Evolutionary conservation across 2,113 vertebrate genomes (phyloP).

Genomic region (Podarcis muralis): DNA sequence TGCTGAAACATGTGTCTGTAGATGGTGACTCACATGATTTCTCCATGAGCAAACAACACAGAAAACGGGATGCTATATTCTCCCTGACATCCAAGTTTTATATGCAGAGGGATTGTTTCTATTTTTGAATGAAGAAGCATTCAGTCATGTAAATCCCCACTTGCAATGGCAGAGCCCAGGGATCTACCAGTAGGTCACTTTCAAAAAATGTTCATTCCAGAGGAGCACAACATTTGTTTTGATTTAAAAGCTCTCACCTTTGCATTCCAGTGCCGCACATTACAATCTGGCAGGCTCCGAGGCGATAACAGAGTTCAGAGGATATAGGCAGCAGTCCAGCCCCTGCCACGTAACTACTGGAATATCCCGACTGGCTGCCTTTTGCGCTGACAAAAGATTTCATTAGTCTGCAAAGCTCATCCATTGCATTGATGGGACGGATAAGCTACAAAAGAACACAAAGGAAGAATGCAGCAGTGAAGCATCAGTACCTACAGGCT

Average conservation of each 20-base stretch:
- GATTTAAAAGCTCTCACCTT: conserved; percentile 76
- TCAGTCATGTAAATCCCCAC: too few relatives aligned
- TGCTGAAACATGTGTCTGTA: neutral
- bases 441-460: conserved; percentile 81
- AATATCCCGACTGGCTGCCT: conserved; percentile 61
- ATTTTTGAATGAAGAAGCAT: neutral
- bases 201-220: too few relatives aligned
- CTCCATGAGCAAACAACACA: neutral
- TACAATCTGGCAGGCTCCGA: conserved; percentile 93
- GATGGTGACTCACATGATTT: neutral
- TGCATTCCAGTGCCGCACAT: conserved; percentile 97
- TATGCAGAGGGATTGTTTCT: neutral
- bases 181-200: neutral
- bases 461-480: neutral
- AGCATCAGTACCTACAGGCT: neutral
- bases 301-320: conserved; percentile 93
- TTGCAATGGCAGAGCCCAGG: neutral
- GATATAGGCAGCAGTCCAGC: conserved; percentile 89
- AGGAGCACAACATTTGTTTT: too few relatives aligned
- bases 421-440: conserved; percentile 95
- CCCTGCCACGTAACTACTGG: conserved; percentile 73
- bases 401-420: conserved; percentile 95
- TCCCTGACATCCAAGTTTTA: neutral
- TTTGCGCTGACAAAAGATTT: conserved; percentile 86
- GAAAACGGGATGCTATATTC: neutral